Evolutionary conservation across 1,140 invertebrate species (phyloP).

Genomic region (Drosophila grimshawi): DNA sequence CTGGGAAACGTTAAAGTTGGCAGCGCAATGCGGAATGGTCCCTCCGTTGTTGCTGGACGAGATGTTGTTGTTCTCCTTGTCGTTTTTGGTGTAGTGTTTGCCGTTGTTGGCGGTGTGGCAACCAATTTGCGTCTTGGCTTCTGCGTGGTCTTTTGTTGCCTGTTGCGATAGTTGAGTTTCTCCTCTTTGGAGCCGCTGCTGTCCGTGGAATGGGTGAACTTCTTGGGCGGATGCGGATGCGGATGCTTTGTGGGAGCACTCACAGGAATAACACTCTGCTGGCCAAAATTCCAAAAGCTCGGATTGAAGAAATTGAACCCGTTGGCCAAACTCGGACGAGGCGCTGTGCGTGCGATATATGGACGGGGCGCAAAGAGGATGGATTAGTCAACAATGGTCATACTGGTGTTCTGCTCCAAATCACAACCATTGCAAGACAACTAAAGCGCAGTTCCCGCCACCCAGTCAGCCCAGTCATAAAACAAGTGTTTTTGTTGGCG

Average conservation of each 20-base stretch:
- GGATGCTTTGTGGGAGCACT: constrained; percentile 56
- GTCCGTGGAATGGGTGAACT: constrained; percentile 84
- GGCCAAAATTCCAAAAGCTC: constrained; percentile 68
- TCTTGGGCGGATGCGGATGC: constrained; percentile 85
- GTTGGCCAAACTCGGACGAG: constrained; percentile 68
- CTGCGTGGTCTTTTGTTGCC: constrained; percentile 51
- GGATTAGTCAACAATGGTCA: constrained; percentile 61
- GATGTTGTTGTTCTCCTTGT: constrained; percentile 53
- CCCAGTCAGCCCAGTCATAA: constrained; percentile 30
- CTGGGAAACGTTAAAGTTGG: constrained; percentile 79
- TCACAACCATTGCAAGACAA: constrained; percentile 71
- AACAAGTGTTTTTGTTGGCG: constrained; percentile 50
- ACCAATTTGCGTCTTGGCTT: constrained; percentile 44
- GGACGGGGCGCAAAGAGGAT: background rate
- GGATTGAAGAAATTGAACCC: constrained; percentile 71
- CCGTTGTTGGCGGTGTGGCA: constrained; percentile 60
- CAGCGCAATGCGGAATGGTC: constrained; percentile 78
- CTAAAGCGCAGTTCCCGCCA: constrained; percentile 72
- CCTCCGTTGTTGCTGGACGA: constrained; percentile 49
- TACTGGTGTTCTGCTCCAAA: constrained; percentile 78
- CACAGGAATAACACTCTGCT: constrained; percentile 64
- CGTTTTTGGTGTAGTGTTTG: constrained; percentile 34
- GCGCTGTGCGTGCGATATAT: constrained; percentile 43
- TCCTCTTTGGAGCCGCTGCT: constrained; percentile 84
- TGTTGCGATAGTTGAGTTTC: constrained; percentile 80